Evolutionary conservation across 2,113 vertebrate genomes (phyloP).

Genomic region (Psilopogon haemacephalus): DNA sequence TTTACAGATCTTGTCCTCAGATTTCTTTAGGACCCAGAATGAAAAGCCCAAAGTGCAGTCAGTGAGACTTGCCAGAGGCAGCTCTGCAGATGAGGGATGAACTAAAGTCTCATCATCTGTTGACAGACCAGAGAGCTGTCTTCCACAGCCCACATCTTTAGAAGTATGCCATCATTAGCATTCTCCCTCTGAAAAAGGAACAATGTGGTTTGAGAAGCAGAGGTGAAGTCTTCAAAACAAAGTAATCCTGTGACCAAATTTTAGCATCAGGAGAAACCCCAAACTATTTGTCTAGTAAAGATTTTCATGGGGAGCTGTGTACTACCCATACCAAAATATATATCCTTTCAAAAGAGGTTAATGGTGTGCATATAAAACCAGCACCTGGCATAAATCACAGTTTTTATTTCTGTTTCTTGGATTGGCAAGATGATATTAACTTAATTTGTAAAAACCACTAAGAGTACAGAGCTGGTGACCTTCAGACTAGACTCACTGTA

Average conservation of each 20-base stretch:
- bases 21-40: neutral
- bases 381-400: neutral
- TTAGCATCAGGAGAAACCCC: neutral
- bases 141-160: neutral
- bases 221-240: neutral
- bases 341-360: neutral
- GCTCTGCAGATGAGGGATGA: neutral
- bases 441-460: neutral
- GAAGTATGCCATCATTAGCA: neutral
- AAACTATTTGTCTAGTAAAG: neutral
- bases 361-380: neutral
- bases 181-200: neutral
- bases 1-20: neutral
- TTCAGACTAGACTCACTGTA: neutral
- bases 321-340: too few relatives aligned
- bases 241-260: neutral
- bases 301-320: neutral
- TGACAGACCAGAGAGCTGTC: neutral
- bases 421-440: neutral
- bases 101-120: neutral
- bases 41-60: neutral
- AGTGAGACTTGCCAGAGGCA: neutral
- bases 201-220: neutral
- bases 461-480: neutral
- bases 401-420: neutral